phyloP scores from a whole-genome alignment of 1,140 invertebrate genomes.

The Caenorhabditis tropicalis region DNA sequence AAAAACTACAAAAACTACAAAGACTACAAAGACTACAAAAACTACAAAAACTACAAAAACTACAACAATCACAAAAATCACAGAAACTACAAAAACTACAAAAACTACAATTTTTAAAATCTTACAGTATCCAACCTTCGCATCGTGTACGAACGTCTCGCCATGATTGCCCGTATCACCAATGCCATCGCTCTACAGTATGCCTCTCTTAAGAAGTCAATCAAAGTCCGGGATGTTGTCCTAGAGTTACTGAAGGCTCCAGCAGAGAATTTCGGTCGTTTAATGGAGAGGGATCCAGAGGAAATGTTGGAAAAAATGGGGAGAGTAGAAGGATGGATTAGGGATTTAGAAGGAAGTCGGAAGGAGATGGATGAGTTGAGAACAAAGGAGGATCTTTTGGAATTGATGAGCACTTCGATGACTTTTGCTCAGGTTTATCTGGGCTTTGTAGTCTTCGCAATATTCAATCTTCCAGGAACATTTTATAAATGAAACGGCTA shows the following conservation, averaged over 20 bases:
- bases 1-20: too few relatives aligned
- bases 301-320: not conserved
- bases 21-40: too few relatives aligned
- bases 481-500: too few relatives aligned
- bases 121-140: not conserved
- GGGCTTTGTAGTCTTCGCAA: not conserved
- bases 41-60: too few relatives aligned
- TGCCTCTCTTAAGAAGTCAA: not conserved
- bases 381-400: not conserved
- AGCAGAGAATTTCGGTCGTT: not conserved
- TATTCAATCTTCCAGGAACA: too few relatives aligned
- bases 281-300: not conserved
- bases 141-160: not conserved
- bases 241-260: not conserved
- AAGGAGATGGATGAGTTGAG: not conserved
- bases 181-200: not conserved
- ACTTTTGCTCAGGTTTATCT: not conserved
- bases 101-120: too few relatives aligned
- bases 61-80: constrained; percentile 13
- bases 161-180: not conserved
- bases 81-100: too few relatives aligned
- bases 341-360: not conserved
- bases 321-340: too few relatives aligned
- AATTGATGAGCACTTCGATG: not conserved
- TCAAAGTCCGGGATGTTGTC: not conserved